These are phyloP conservation scores for Hemiprocne comata DNA, from an alignment of 2,113 vertebrate species.

Conservation along the genomic window DNA sequence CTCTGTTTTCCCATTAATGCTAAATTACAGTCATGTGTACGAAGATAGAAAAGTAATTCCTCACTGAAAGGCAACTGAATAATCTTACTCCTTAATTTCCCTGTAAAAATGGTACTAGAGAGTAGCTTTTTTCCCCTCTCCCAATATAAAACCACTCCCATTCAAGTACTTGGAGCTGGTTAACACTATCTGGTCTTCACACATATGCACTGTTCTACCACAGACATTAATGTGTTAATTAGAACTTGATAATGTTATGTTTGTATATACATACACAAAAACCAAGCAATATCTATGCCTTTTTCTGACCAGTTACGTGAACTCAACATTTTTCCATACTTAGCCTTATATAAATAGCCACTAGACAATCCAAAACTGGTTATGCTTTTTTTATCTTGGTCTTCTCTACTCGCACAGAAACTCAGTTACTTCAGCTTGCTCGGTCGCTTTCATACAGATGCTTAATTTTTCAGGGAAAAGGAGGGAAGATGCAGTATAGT, in stretches of 20 bases:
- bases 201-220: not conserved
- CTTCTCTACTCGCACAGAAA: not conserved
- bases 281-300: not conserved
- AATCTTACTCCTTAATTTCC: not conserved
- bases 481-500: not conserved
- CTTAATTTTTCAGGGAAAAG: not conserved
- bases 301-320: not conserved
- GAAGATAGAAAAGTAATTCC: not conserved
- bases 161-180: not conserved
- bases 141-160: constrained; percentile 32
- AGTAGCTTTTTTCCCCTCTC: not conserved
- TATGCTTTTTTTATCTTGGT: not conserved
- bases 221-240: not conserved
- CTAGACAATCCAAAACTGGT: not conserved
- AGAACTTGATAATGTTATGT: not conserved
- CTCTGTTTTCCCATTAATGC: not conserved
- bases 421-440: not conserved
- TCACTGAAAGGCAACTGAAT: not conserved
- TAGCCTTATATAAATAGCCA: not conserved
- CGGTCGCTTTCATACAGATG: not conserved
- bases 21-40: not conserved
- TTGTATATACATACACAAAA: not conserved
- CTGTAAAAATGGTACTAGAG: not conserved
- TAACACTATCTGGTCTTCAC: not conserved
- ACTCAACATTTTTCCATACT: not conserved